phyloP scores from a whole-genome alignment of 2,888 invertebrate species.

The Bimastos eiseni region DNA sequence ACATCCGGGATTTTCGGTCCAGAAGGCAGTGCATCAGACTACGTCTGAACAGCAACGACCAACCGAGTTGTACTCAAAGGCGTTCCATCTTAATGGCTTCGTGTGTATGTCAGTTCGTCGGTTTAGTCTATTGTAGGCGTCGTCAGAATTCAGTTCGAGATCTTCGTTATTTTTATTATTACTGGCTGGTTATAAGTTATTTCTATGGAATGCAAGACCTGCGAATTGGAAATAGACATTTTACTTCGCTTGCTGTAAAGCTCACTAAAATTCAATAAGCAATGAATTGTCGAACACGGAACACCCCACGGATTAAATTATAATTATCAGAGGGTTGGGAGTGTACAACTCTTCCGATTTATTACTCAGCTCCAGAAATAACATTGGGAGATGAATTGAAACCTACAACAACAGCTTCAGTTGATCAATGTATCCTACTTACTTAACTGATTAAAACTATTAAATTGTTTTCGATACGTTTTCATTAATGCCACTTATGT shows the following conservation, averaged over 20 bases:
- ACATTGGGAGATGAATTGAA: too few relatives aligned
- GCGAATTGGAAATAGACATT: background rate
- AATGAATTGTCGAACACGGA: background rate
- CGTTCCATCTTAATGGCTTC: background rate
- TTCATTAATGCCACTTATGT: too few relatives aligned
- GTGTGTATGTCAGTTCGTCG: background rate
- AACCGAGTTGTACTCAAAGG: background rate
- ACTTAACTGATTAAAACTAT: too few relatives aligned
- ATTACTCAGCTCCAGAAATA: too few relatives aligned
- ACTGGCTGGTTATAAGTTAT: background rate
- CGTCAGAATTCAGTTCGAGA: too few relatives aligned
- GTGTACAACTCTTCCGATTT: too few relatives aligned
- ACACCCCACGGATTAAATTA: too few relatives aligned
- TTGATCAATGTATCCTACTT: too few relatives aligned
- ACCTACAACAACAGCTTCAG: too few relatives aligned
- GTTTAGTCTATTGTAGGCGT: too few relatives aligned
- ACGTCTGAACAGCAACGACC: background rate
- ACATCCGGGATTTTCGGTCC: background rate
- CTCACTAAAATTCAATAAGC: background rate
- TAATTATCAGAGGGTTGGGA: too few relatives aligned
- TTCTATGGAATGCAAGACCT: background rate
- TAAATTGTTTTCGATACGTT: too few relatives aligned
- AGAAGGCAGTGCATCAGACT: background rate
- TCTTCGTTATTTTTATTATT: background rate
- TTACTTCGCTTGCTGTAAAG: background rate